phyloP scores from a whole-genome alignment of 2,797 vertebrate genomes.

The Mus minutoides region DNA sequence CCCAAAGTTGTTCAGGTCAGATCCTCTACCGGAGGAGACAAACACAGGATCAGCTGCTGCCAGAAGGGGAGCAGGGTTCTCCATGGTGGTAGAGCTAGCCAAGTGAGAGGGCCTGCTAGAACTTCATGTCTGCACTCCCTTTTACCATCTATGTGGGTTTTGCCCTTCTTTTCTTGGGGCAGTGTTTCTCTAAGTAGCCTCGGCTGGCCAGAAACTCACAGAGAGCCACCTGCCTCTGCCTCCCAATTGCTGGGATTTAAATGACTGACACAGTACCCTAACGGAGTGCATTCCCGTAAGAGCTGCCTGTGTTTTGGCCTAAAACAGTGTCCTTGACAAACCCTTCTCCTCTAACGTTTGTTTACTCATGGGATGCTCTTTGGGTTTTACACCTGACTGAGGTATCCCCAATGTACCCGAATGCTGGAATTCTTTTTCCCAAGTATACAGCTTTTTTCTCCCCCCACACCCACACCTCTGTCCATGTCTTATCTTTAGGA shows the following conservation, averaged over 20 bases:
- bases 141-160: too few relatives aligned
- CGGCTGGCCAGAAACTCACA: background rate
- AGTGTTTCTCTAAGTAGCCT: background rate
- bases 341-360: background rate
- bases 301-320: background rate
- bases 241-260: background rate
- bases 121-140: background rate
- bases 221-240: background rate
- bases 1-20: conserved; percentile 83
- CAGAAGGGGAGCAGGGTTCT: background rate
- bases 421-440: background rate
- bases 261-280: background rate
- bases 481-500: background rate
- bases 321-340: background rate
- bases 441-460: background rate
- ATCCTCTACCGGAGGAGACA: conserved; percentile 87
- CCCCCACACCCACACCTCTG: too few relatives aligned
- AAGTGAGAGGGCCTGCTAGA: background rate
- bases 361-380: background rate
- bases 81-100: background rate
- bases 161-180: background rate
- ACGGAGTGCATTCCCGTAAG: background rate
- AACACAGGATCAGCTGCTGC: background rate
- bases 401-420: background rate
- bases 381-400: background rate